A percentile compares a stretch with the other conserved stretches of the same genome.
These are phyloP conservation scores for Achroia grisella DNA, from an alignment of 1,140 invertebrate species.

Conservation along the genomic window DNA sequence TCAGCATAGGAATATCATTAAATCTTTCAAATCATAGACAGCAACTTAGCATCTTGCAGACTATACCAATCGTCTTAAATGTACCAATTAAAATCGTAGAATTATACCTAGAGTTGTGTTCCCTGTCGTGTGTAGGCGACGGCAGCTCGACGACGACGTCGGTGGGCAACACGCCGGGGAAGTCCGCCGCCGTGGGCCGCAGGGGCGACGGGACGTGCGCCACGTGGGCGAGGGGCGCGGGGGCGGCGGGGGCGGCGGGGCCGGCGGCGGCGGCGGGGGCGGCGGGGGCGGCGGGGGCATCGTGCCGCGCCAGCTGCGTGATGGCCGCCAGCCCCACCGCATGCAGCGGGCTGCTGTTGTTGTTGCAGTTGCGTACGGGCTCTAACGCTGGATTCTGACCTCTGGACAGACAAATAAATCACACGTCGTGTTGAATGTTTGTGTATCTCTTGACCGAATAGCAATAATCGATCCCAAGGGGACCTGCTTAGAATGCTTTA, in stretches of 20 bases:
- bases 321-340: slow-evolving; percentile 78
- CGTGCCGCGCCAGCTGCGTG: slow-evolving; percentile 73
- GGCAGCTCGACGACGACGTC: slow-evolving; percentile 67
- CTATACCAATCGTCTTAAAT: too few relatives aligned
- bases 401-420: slow-evolving; percentile 12
- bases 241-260: slow-evolving; percentile 11
- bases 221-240: too few relatives aligned
- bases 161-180: slow-evolving; percentile 67
- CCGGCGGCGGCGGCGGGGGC: slow-evolving; percentile 39
- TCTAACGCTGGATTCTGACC: slow-evolving; percentile 44
- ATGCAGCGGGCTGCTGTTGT: slow-evolving; percentile 73
- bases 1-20: too few relatives aligned
- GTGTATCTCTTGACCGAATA: too few relatives aligned
- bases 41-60: too few relatives aligned
- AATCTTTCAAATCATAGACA: too few relatives aligned
- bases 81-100: too few relatives aligned
- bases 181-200: slow-evolving; percentile 38
- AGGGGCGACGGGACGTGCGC: slow-evolving; percentile 21
- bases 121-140: slow-evolving; percentile 42
- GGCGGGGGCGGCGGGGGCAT: slow-evolving; percentile 54
- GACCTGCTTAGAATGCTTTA: too few relatives aligned
- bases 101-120: slow-evolving; percentile 26
- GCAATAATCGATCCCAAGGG: too few relatives aligned
- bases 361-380: slow-evolving; percentile 64
- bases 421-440: too few relatives aligned